A percentile compares a stretch with the other conserved stretches of the same genome.
These are phyloP conservation scores for Orcinus orca DNA, from an alignment of 2,113 vertebrate species.

Conservation along the genomic window DNA sequence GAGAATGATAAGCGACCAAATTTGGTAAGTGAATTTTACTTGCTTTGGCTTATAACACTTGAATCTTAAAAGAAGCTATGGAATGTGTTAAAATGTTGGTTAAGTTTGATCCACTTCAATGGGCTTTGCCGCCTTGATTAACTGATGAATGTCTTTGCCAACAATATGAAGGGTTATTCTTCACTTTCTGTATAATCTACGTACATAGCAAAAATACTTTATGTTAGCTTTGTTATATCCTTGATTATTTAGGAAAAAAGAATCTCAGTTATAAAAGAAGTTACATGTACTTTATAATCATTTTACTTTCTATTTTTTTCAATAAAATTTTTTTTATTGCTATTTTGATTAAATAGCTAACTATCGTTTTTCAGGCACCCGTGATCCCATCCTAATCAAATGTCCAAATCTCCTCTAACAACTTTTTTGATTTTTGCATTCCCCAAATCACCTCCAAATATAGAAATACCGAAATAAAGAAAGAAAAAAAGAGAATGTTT, in stretches of 20 bases:
- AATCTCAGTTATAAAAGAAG: not conserved
- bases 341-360: conserved; percentile 47
- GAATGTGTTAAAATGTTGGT: not conserved
- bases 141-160: not conserved
- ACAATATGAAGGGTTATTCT: not conserved
- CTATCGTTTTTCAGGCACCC: not conserved
- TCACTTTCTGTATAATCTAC: not conserved
- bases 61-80: not conserved
- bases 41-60: not conserved
- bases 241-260: not conserved
- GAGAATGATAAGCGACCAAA: not conserved
- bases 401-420: conserved; percentile 37
- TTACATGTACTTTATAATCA: not conserved
- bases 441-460: conserved; percentile 43
- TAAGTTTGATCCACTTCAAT: not conserved
- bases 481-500: not conserved
- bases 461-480: not conserved
- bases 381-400: conserved; percentile 33
- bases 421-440: conserved; percentile 12
- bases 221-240: not conserved
- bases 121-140: not conserved
- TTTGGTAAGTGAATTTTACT: not conserved
- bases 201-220: not conserved
- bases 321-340: not conserved
- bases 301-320: not conserved